phyloP scores from a whole-genome alignment of 2,113 vertebrate species.

The Chloropsis cyanopogon region DNA sequence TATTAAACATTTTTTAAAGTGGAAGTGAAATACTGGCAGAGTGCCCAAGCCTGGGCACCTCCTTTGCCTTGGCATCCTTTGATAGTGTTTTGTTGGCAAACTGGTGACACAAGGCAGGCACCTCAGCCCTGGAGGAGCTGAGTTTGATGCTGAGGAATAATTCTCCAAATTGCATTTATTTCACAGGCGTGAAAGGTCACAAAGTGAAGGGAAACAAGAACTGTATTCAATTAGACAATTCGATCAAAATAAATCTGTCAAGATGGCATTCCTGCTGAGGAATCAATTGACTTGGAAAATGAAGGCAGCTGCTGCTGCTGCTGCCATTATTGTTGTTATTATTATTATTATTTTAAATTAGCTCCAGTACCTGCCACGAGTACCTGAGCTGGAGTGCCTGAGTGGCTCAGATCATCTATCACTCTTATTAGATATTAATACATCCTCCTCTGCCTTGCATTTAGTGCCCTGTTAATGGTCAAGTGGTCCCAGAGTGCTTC shows the following conservation, averaged over 20 bases:
- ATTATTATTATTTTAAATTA: conserved; percentile 59
- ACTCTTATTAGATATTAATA: conserved; percentile 61
- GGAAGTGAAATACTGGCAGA: background rate
- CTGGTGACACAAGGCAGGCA: background rate
- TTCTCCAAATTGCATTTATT: conserved; percentile 72
- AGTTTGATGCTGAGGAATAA: conserved; percentile 68
- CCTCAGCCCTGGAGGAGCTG: conserved; percentile 34
- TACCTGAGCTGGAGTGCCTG: background rate
- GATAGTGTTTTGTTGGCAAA: conserved; percentile 14
- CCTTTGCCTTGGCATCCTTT: conserved; percentile 29
- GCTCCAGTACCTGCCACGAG: conserved; percentile 12
- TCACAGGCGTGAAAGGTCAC: conserved; percentile 64
- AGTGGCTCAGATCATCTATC: conserved; percentile 39
- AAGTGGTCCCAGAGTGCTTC: conserved; percentile 46
- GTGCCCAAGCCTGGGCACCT: background rate
- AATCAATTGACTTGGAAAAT: conserved; percentile 64
- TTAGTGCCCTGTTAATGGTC: conserved; percentile 41
- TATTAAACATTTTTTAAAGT: background rate
- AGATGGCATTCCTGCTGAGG: conserved; percentile 66
- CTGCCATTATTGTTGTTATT: conserved; percentile 57
- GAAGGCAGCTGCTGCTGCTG: conserved; percentile 39
- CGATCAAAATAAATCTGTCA: conserved; percentile 76
- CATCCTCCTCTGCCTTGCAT: background rate
- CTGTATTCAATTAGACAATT: conserved; percentile 73
- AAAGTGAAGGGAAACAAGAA: conserved; percentile 65